Evolutionary conservation across 2,888 invertebrate genomes (phyloP), one percentile per base, ranked within the genome.

Genomic region (Monopis laevigella): DNA sequence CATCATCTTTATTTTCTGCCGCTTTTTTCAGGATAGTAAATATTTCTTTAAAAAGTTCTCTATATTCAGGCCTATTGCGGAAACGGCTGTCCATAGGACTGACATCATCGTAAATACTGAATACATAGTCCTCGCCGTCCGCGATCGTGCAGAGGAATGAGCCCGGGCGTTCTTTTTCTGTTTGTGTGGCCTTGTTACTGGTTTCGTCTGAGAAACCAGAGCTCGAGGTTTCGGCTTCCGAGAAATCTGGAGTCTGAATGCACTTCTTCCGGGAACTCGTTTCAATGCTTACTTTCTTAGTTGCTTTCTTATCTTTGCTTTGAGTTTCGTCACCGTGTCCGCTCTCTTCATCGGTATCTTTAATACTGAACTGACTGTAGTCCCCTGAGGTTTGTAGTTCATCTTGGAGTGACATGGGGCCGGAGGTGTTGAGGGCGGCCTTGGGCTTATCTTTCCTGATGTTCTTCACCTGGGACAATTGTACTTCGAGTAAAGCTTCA

Each of bases 171-270:
- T 85, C 84, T 26, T 84, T 85, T 46, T 92, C 92, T 0, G 93
- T 93, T 59, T 93, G 93, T 3, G 93, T 93, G 2, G 84, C 84
- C 59, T 92, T 92, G 64, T 90, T 91, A 63, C 89, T 88, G 1
- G 90, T 92, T 64, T 93, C 93, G 56, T 93, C 93, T 0, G 89
- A 87, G 61, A 90, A 93, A 7, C 90, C 92, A 1, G 92, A 92
- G 11, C 92, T 92, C 14, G 89, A 89, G 0, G 93, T 92, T 63
- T 92, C 93, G 1, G 92, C 89, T 64, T 92, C 92, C 1, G 92
- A 92, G 56, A 92, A 92, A 62, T 92, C 92, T 1, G 92, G 91
- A 1, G 92, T 91, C 48, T 86, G 86, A 10, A 90, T 88, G 54
- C 84, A 83, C 47, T 80, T 82, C 65, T 84, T 85, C 40, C 83